Evolutionary conservation across 2,113 vertebrate species (phyloP), one percentile per base, ranked within the genome.

Genomic region (Pterophyllum scalare): DNA sequence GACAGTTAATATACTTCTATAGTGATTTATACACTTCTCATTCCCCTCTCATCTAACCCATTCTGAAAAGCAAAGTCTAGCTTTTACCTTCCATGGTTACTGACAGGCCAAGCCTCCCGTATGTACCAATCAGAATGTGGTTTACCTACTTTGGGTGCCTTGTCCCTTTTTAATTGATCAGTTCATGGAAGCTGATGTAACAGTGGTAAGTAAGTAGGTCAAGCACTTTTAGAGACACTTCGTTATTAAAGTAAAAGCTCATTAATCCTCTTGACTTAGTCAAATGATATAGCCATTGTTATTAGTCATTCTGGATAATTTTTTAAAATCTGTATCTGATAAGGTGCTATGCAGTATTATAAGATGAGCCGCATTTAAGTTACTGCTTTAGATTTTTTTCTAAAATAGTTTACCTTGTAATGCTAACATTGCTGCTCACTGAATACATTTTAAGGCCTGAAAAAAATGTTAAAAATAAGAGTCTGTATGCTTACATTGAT

Each of bases 101-200:
- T 80, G 76, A 70, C 60, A 57, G 84, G 52, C 61, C 74, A 74
- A 81, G 80, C 82, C 81, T 70, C 81, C 77, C 1, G 5, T 57
- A 60, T 74, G 83, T 8, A 61, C 85, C 86, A 87, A 67, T 88
- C 60, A 80, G 62, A 80, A 15, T 38, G 28, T 49, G 62, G 67
- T 80, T 83, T 85, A 79, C 19, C n/a, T 40, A 75, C 60, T 31
- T 7, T 28, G 35, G 5, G 49, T 81, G 46, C 75, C 59, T 86
- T 87, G 35, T 10, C 56, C 54, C 33, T 46, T 75, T 38, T 77
- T 46, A 43, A 81, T 62, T 12, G 28, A 54, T 79, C 61, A 59
- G 22, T 79, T 77, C n/a, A 14, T 75, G 17, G 38, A 67, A 61
- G 83, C 56, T 83, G 82, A 83, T 59, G 65, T 79, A 84, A 85